Base-by-base conservation (phyloP, 2,888 invertebrate genomes). In the Helobdella robusta region DNA sequence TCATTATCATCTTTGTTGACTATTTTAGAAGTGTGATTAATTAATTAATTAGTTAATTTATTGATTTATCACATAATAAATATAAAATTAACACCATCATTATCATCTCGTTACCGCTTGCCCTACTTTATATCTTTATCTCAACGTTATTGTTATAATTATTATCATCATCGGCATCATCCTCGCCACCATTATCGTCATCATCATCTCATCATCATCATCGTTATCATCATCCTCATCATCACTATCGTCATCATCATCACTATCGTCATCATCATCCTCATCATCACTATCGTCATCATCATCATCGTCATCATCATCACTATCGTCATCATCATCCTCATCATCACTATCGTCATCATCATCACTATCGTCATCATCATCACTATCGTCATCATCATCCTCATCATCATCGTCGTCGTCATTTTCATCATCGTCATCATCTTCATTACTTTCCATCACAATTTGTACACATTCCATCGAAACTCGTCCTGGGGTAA, bases 271-370 rank as follows among this genome's bases (percentile, higher is more conserved):
- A 2, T 30, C 35, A 34, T 6, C 5, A 59, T 59, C 35, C 20
- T 59, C 2, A 59, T 59, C n/a, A 36, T 30, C 35, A 34, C n/a
- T 36, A 59, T 59, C 25, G 25, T 59, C 35, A 32, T 59, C 28
- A 59, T 59, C 28, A 59, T 59, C 28, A 54, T 56, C n/a, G 35
- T 64, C 28, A 56, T 56, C 28, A 56, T 56, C 28, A 34, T 63
- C 35, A 52, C 52, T 32, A 25, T 52, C 35, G n/a, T 48, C 35
- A 32, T 63, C 30, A 56, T 56, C 30, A 25, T 56, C 30, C 23
- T 56, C 30, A 56, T 56, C 30, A 56, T 56, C 30, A 56, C 11
- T 30, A 56, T 56, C 30, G 8, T 56, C 30, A 25, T 56, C 30
- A 56, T 56, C 30, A 56, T 56, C 30, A 56, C 30, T 32, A 56